Evolutionary conservation across 1,140 invertebrate species (phyloP), one percentile per base, ranked within the genome.

Genomic region (Hyposmocoma kahamanoa): DNA sequence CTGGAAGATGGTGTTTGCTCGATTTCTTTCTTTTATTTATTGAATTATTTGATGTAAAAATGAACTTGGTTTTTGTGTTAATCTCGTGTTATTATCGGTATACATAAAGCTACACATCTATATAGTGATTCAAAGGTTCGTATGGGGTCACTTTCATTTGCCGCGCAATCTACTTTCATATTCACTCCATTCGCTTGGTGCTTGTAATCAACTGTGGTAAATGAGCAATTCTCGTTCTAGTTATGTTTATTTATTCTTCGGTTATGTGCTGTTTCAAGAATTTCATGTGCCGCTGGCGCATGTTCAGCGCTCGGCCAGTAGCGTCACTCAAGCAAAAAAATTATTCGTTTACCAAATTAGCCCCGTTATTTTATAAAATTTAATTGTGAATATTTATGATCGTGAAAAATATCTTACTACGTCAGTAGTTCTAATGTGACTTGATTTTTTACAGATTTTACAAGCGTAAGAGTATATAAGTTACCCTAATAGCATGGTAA

Each of bases 131-230:
- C 15, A 8, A 10, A 36, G 32, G 32, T 36, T 17, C 15, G 11
- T 17, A 15, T 13, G 15, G 15, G 3, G 18, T 6, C 32, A 36
- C 32, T 13, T 19, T 42, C 26, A 32, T 60, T 63, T 69, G 58
- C 60, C 62, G 62, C 67, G 67, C 58, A 63, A 58, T 69, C 56
- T 54, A 58, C 56, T 61, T 66, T 62, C 51, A 8, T 15, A n/a
- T 36, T 36, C 32, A 36, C 32, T 36, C 18, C 32, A 36, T n/a
- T 36, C 3, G 32, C 32, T 36, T 36, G 32, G 32, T n/a, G 10
- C 15, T 36, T 36, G 32, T 36, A 36, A 6, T 36, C 32, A 17
- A 13, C 32, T 36, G n/a, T 36, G 32, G 8, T 13, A 36, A 26
- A n/a, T n/a, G n/a, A n/a, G n/a, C n/a, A n/a, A n/a, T n/a, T n/a